Conservation (phyloP, 2,113 vertebrate genomes). For the Bufo bufo region DNA sequence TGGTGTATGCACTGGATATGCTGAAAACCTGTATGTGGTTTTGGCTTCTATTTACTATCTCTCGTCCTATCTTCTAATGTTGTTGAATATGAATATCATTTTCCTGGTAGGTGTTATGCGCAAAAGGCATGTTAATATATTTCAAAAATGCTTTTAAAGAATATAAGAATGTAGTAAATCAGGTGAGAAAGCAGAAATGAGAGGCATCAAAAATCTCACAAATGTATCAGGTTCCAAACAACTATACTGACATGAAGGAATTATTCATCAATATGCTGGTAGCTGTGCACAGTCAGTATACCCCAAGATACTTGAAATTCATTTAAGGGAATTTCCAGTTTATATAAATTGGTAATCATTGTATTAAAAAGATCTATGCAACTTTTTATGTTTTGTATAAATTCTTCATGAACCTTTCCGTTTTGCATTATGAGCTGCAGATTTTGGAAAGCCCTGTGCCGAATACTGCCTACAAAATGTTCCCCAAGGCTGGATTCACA, state of each 20-base stretch:
- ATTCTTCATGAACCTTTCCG: neutral
- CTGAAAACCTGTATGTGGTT: neutral
- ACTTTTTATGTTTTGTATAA: neutral
- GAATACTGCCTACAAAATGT: neutral
- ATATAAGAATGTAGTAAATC: neutral
- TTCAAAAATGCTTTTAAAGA: neutral
- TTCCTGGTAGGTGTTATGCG: neutral
- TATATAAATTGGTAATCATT: too few species aligned
- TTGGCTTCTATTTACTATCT: neutral
- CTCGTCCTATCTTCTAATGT: neutral
- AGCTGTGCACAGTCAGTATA: neutral
- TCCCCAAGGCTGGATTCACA: neutral
- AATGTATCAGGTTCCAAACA: neutral
- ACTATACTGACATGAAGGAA: neutral
- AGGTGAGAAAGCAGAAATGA: neutral
- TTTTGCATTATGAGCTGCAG: neutral
- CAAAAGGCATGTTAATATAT: neutral
- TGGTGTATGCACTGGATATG: too few species aligned
- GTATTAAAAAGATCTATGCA: neutral
- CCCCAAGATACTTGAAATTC: neutral
- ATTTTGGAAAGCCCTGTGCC: neutral
- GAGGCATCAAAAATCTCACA: neutral
- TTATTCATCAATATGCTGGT: neutral
- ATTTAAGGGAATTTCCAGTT: too few species aligned
- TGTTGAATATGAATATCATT: neutral